Conservation (phyloP, 2,888 invertebrate genomes). For the Alloscopus bannaensis region DNA sequence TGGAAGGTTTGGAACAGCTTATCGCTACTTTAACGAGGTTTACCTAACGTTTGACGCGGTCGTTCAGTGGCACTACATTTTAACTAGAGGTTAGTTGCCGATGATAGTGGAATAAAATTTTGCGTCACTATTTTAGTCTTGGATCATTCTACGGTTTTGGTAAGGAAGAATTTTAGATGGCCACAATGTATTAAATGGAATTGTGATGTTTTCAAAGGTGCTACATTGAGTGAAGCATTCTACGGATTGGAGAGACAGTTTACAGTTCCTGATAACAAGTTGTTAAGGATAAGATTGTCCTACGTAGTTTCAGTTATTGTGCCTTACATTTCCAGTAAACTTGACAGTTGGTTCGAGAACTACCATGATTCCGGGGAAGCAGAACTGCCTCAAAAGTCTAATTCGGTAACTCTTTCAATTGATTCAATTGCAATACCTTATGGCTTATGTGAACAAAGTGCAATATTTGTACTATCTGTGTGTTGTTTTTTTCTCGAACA, state of each 20-base stretch:
- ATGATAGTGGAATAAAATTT: not conserved
- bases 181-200: no score
- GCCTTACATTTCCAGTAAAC: conserved; percentile 59
- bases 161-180: not conserved
- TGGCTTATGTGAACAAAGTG: no score
- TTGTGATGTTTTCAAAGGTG: conserved; percentile 48
- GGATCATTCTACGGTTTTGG: not conserved
- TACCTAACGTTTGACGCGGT: conserved; percentile 65
- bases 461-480: no score
- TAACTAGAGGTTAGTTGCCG: conserved; percentile 64
- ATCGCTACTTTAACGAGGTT: conserved; percentile 67
- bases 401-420: no score
- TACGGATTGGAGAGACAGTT: conserved; percentile 69
- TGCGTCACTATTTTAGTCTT: not conserved
- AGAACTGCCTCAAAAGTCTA: no score
- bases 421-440: not conserved
- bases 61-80: conserved; percentile 68
- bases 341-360: conserved; percentile 27
- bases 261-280: not conserved
- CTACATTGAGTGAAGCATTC: conserved; percentile 70
- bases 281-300: conserved; percentile 43
- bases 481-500: no score
- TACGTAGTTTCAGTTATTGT: conserved; percentile 51
- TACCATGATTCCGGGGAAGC: not conserved
- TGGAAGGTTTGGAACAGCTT: conserved; percentile 51